Conservation (phyloP, 2,797 vertebrate species). For the Macropus fuliginosus region DNA sequence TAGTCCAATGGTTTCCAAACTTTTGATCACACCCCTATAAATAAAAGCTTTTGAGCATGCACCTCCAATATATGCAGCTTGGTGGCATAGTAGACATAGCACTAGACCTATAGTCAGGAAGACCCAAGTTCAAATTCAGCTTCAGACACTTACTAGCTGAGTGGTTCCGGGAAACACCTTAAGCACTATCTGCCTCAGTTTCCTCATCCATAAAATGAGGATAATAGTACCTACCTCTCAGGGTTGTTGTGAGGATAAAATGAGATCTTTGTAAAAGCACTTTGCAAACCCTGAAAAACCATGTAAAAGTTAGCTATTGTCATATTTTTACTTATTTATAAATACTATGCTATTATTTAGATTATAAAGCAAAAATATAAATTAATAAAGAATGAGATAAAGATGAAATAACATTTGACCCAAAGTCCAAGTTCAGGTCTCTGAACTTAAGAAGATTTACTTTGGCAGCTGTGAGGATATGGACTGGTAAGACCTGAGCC, state of each 20-base stretch:
- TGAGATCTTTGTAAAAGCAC: not conserved
- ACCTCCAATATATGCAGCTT: not conserved
- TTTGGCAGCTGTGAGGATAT: not conserved
- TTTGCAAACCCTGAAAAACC: not conserved
- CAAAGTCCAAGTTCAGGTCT: not conserved
- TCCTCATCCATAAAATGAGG: not conserved
- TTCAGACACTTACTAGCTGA: not conserved
- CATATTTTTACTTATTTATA: not conserved
- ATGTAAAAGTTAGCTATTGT: not conserved
- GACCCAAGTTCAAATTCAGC: not conserved
- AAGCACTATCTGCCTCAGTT: not conserved
- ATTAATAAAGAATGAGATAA: not conserved
- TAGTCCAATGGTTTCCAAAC: conserved; percentile 45
- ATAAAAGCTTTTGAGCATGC: not conserved
- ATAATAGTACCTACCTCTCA: not conserved
- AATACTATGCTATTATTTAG: not conserved
- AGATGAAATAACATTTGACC: not conserved
- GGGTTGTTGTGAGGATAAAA: not conserved
- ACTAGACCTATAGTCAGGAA: not conserved
- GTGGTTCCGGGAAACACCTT: not conserved
- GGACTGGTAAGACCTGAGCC: not conserved
- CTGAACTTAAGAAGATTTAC: not conserved
- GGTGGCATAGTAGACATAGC: not conserved
- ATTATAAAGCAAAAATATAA: not conserved
- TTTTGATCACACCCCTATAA: not conserved